Evolutionary conservation across 2,113 vertebrate species (phyloP), one percentile per base, ranked within the genome.

Genomic region (Empidonax alnorum): DNA sequence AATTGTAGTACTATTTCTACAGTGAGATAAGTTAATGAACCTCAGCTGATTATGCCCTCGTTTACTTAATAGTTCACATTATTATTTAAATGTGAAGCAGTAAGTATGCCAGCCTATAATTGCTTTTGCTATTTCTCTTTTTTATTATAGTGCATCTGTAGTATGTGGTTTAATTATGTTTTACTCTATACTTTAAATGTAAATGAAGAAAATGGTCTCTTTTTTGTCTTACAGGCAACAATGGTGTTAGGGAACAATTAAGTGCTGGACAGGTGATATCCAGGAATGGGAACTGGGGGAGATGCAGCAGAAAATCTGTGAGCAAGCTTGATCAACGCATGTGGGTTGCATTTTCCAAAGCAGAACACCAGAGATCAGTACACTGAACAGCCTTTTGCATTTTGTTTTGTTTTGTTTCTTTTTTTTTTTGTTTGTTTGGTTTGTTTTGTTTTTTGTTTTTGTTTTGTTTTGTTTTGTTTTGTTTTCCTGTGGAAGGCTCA

Each of bases 31-130:
- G 85, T 97, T 97, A 97, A 97, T 97, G 96, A 97, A 95, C 94
- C 94, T 95, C 95, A 88, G 94, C 94, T 97, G 96, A 97, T 97
- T 97, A 97, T 90, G 76, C 65, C 81, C 96, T 93, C 71, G 91
- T 97, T 97, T 97, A 96, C 94, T 97, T 97, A 97, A 97, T 96
- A 97, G 97, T 96, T 96, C 93, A 88, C 95, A 96, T 97, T 97
- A 96, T 94, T 96, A 97, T 97, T 97, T 96, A 95, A 96, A 95
- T 97, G 95, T 92, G 87, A 96, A 96, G 73, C 79, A 68, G 94
- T 96, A 96, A 97, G 91, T 96, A 92, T 93, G 88, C 83, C 87
- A 96, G 89, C 55, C 88, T 92, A 56, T 96, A 97, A 97, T 94
- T 95, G 95, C 93, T 96, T 95, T 93, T 79, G 81, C 81, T 95